Percentiles rank a stretch among this genome's conserved stretches.
Conservation (phyloP, 2,888 invertebrate genomes). For the Heteromyza rotundicornis region DNA sequence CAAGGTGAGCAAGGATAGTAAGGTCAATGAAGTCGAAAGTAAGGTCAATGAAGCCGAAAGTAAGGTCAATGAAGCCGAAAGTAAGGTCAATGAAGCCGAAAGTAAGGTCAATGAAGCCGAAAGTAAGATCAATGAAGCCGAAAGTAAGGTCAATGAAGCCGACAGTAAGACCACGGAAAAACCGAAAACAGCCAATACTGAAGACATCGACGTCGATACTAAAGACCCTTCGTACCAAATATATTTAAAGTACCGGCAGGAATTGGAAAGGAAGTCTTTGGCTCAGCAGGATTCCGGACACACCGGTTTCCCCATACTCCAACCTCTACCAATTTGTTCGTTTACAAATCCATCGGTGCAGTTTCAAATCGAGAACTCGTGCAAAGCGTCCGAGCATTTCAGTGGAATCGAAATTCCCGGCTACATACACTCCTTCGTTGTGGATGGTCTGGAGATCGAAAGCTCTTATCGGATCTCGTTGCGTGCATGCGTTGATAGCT, state of each 20-base stretch:
- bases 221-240: no score
- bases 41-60: no score
- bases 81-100: no score
- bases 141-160: no score
- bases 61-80: no score
- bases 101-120: no score
- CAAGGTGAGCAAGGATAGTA: no score
- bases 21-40: no score
- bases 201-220: no score
- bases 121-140: no score
- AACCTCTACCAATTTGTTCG: constrained; percentile 35
- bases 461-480: constrained; percentile 47
- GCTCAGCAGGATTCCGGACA: constrained; percentile 42
- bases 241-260: constrained; percentile 23
- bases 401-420: constrained; percentile 37
- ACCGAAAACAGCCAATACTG: no score
- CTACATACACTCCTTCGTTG: constrained; percentile 34
- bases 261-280: constrained; percentile 24
- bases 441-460: constrained; percentile 36
- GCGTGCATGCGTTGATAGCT: constrained; percentile 47
- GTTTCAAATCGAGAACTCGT: constrained; percentile 40
- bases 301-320: constrained; percentile 32
- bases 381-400: constrained; percentile 36
- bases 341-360: constrained; percentile 31
- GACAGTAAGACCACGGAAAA: background rate